Evolutionary conservation across 2,797 vertebrate genomes (phyloP).

Genomic region (Bryconaethiops microstoma): DNA sequence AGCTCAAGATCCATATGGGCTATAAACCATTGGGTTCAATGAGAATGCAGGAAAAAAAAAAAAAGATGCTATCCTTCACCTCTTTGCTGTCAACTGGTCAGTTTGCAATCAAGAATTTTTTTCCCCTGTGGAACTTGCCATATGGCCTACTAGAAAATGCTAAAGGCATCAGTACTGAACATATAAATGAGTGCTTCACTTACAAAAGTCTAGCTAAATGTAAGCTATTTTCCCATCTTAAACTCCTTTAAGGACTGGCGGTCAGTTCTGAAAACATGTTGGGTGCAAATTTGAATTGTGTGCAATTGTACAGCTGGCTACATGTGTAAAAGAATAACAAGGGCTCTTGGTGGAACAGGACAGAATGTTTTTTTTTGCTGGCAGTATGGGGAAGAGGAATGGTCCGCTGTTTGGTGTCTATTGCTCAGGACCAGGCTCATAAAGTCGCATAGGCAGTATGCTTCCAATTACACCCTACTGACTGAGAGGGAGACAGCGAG

Average conservation of each 20-base stretch:
- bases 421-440: conserved; percentile 58
- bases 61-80: neutral
- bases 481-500: conserved; percentile 31
- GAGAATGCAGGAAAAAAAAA: neutral
- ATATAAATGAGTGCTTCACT: neutral
- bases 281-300: conserved; percentile 52
- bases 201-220: neutral
- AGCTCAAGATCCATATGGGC: neutral
- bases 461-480: conserved; percentile 71
- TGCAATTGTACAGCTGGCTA: conserved; percentile 68
- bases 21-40: neutral
- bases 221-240: neutral
- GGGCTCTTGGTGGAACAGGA: conserved; percentile 46
- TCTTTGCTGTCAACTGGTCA: neutral
- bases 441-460: conserved; percentile 66
- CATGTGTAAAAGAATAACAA: conserved; percentile 64
- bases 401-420: conserved; percentile 48
- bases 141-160: neutral
- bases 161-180: neutral
- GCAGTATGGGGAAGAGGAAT: conserved; percentile 60
- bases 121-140: neutral
- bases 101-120: neutral
- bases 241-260: neutral
- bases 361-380: conserved; percentile 44
- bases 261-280: conserved; percentile 16